Evolutionary conservation across 1,140 invertebrate genomes (phyloP).

Genomic region (Diploscapter pachys): DNA sequence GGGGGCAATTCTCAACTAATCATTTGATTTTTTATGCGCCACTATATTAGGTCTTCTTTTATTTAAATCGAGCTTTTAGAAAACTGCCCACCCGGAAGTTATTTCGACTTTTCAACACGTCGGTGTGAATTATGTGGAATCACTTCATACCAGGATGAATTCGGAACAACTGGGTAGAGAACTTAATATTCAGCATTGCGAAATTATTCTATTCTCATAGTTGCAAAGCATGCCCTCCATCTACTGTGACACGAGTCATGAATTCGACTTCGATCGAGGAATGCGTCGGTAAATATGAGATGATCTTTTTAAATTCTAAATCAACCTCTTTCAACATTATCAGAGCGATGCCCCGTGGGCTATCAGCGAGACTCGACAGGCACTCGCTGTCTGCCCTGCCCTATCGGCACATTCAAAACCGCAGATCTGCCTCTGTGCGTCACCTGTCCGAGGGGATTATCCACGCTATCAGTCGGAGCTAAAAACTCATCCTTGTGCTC

Average conservation of each 20-base stretch:
- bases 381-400: slow-evolving; percentile 20
- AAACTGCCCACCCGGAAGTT: slow-evolving; percentile 24
- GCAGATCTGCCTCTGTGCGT: slow-evolving; percentile 11
- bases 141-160: slow-evolving; percentile 27
- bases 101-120: slow-evolving; percentile 17
- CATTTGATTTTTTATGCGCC: background rate
- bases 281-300: slow-evolving; percentile 11
- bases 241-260: slow-evolving; percentile 21
- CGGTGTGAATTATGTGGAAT: slow-evolving; percentile 27
- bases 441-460: slow-evolving; percentile 19
- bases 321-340: background rate
- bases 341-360: slow-evolving; percentile 29
- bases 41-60: background rate
- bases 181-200: background rate
- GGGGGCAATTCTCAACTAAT: background rate
- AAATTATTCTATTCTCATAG: background rate
- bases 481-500: slow-evolving; percentile 5
- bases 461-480: slow-evolving; percentile 10
- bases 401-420: slow-evolving; percentile 19
- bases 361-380: slow-evolving; percentile 14
- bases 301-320: too few relatives aligned
- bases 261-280: slow-evolving; percentile 28
- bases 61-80: slow-evolving; percentile 8
- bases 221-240: slow-evolving; percentile 6
- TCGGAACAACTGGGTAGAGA: slow-evolving; percentile 13